Percentiles rank a stretch among this genome's conserved stretches.
Evolutionary conservation across 2,888 invertebrate species (phyloP).

Genomic region (Ptychoptera albimana): DNA sequence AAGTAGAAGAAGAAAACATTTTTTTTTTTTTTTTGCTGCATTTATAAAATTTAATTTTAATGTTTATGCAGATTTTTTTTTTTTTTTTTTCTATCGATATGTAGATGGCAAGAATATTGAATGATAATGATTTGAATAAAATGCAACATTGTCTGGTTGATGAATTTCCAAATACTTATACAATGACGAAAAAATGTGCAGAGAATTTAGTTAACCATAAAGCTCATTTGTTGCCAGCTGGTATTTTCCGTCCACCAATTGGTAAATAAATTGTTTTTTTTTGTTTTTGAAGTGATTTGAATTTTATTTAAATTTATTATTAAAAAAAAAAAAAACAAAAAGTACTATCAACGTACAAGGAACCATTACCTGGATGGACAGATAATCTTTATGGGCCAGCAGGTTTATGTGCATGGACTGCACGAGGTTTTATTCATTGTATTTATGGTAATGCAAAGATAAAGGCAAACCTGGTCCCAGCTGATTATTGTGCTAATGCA

Average conservation of each 20-base stretch:
- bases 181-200: constrained; percentile 31
- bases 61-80: background rate
- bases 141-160: constrained; percentile 27
- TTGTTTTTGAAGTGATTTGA: no score
- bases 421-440: constrained; percentile 28
- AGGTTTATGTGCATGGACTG: constrained; percentile 29
- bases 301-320: no score
- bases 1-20: no score
- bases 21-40: constrained; percentile 1
- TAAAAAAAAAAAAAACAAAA: background rate
- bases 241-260: constrained; percentile 30
- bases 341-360: constrained; percentile 32
- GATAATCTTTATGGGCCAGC: constrained; percentile 33
- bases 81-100: background rate
- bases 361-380: constrained; percentile 32
- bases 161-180: constrained; percentile 31
- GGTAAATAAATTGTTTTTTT: constrained; percentile 17
- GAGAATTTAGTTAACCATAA: constrained; percentile 30
- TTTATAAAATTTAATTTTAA: background rate
- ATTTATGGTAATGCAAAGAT: constrained; percentile 25
- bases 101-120: constrained; percentile 26
- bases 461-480: constrained; percentile 29
- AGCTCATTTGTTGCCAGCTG: constrained; percentile 27
- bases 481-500: constrained; percentile 32
- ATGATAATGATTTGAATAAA: constrained; percentile 26